Evolutionary conservation across 2,888 invertebrate genomes (phyloP), one percentile per base, ranked within the genome.

Genomic region (Cotesia congregata): DNA sequence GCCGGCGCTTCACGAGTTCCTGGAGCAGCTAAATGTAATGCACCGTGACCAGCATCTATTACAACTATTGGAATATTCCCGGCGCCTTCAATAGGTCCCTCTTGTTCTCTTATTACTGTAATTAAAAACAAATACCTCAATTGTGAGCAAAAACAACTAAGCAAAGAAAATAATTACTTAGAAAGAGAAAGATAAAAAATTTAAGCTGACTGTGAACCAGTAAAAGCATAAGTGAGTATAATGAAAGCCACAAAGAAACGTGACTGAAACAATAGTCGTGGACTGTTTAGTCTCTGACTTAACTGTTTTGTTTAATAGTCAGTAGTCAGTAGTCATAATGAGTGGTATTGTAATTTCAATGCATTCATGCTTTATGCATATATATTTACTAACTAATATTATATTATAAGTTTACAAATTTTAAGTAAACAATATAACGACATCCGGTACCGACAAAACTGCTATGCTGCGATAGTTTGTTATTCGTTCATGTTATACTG

Each of bases 51-150:
- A 38, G 85, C 83, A 69, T 88, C 88, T 17, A 86, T 87, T 38
- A 88, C 86, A 15, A 88, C 85, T n/a, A 88, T 83, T 1, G 86
- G 84, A 77, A 87, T 77, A 40, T 69, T 80, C 41, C 80, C 85
- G 1, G 78, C 78, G n/a, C 78, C 80, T 30, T 83, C 12, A 74
- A 80, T 85, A 9, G 88, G 88, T 0, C 87, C 87, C 80, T 94
- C 94, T 65, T 91, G 91, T 72, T 93, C 93, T 85, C 94, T 93
- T 5, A 94, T 90, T 67, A 93, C 94, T 94, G 86, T 7, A 81
- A 86, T 40, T 4, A 59, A 38, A 20, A 59, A 15, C 38, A 30
- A 30, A 30, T 30, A 30, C 3, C 30, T 30, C 30, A 30, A 30
- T 30, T 30, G 30, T 30, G 6, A 67, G 59, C 7, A 70, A 70